Percentiles rank a stretch among this genome's conserved stretches.
phyloP scores from a whole-genome alignment of 2,113 vertebrate species.

The Dasyprocta punctata region DNA sequence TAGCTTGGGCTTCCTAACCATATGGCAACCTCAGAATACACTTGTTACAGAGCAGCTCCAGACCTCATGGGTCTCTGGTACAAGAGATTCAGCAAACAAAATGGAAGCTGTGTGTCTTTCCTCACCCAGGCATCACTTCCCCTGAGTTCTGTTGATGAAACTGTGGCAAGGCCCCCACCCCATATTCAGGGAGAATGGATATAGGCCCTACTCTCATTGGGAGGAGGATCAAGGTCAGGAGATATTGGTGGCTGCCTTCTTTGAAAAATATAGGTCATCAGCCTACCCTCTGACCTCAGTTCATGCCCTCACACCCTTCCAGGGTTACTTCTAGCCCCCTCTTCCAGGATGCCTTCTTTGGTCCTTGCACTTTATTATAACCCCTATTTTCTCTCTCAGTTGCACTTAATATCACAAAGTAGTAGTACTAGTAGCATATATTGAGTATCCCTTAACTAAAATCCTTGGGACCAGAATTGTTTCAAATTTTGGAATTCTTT shows the following conservation, averaged over 20 bases:
- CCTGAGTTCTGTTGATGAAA: neutral
- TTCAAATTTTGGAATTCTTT: neutral
- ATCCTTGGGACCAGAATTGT: neutral
- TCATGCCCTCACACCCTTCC: neutral
- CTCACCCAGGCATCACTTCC: neutral
- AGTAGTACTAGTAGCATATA: neutral
- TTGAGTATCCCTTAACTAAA: neutral
- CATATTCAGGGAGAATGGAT: neutral
- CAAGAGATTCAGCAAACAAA: neutral
- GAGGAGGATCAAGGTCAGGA: neutral
- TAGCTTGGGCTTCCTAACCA: neutral
- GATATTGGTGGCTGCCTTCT: neutral
- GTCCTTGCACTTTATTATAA: neutral
- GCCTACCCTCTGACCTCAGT: neutral
- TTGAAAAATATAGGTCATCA: neutral
- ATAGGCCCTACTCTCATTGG: neutral
- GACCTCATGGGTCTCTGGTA: neutral
- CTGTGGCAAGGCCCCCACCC: neutral
- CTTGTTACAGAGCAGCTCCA: neutral
- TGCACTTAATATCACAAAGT: neutral
- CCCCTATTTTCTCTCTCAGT: neutral
- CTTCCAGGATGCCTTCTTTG: slow-evolving; percentile 33
- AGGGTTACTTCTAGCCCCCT: neutral
- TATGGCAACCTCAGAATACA: neutral
- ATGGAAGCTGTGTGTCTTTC: neutral